These are phyloP conservation scores for Idaea dimidiata DNA, from an alignment of 2,888 invertebrate genomes.

Conservation along the genomic window DNA sequence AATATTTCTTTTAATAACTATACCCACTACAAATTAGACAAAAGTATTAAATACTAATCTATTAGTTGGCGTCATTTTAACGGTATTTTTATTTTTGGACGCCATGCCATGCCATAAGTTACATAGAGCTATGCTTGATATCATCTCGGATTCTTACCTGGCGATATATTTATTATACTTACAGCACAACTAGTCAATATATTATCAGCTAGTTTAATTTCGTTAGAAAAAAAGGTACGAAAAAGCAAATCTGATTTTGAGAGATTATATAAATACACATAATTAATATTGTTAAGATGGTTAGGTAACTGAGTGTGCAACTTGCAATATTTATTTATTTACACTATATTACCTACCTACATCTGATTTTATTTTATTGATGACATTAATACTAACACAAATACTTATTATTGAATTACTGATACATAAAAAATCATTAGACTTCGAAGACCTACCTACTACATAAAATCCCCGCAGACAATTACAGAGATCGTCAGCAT, in stretches of 20 bases:
- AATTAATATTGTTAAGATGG: no score
- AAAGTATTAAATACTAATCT: neutral
- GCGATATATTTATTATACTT: conserved; percentile 8
- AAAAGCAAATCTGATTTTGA: neutral
- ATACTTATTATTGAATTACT: conserved; percentile 19
- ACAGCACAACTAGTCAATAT: neutral
- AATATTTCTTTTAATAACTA: no score
- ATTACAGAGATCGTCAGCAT: neutral
- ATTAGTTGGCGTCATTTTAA: conserved; percentile 23
- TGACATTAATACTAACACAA: conserved; percentile 12
- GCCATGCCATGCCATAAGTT: conserved; percentile 62
- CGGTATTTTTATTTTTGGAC: conserved; percentile 73
- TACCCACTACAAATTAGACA: neutral
- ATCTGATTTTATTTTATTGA: neutral
- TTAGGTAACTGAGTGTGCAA: no score
- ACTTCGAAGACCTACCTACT: conserved; percentile 10
- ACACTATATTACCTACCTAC: neutral
- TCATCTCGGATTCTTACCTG: conserved; percentile 69
- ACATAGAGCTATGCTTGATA: conserved; percentile 76
- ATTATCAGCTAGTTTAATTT: neutral
- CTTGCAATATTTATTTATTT: no score
- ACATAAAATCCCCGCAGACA: conserved; percentile 2
- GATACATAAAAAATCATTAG: conserved; percentile 18
- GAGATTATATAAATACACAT: neutral
- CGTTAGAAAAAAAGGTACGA: neutral